Evolutionary conservation across 2,113 vertebrate species (phyloP).

Genomic region (Mustela lutreola): DNA sequence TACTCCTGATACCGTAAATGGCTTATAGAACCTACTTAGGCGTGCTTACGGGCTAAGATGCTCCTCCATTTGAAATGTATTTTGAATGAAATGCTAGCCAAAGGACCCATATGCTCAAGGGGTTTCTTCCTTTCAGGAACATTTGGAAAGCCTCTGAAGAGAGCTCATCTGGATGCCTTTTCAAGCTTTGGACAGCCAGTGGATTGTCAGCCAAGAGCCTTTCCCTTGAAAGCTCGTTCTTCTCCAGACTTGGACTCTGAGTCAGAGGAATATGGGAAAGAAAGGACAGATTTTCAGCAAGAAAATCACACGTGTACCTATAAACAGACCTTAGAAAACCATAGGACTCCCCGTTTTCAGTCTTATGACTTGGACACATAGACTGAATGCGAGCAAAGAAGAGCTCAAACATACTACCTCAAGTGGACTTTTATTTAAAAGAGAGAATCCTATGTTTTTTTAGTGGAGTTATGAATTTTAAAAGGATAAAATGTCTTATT

Average conservation of each 20-base stretch:
- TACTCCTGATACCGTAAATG: fast-evolving
- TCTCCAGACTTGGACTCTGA: conserved; percentile 88
- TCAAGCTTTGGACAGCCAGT: conserved; percentile 80
- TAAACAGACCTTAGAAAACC: conserved; percentile 88
- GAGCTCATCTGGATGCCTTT: conserved; percentile 88
- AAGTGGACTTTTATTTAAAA: conserved; percentile 90
- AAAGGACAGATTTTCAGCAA: conserved; percentile 83
- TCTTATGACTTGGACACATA: conserved; percentile 90
- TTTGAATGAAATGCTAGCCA: not conserved
- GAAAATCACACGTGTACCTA: conserved; percentile 86
- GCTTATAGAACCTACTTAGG: not conserved
- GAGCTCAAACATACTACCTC: conserved; percentile 92
- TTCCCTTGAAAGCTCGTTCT: conserved; percentile 86
- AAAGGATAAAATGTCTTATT: conserved; percentile 86
- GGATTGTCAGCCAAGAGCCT: conserved; percentile 84
- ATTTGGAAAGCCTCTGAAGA: conserved; percentile 96
- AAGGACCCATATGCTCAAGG: not conserved
- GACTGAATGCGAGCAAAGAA: conserved; percentile 86
- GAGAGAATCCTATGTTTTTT: conserved; percentile 81
- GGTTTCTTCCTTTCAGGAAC: conserved; percentile 90
- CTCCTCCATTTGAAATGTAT: not conserved
- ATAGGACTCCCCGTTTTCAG: conserved; percentile 88
- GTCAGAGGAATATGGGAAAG: conserved; percentile 84
- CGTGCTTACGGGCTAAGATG: not conserved
- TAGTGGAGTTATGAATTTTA: conserved; percentile 81